phyloP scores from a whole-genome alignment of 2,888 invertebrate species.

The Galerucella nymphaeae region DNA sequence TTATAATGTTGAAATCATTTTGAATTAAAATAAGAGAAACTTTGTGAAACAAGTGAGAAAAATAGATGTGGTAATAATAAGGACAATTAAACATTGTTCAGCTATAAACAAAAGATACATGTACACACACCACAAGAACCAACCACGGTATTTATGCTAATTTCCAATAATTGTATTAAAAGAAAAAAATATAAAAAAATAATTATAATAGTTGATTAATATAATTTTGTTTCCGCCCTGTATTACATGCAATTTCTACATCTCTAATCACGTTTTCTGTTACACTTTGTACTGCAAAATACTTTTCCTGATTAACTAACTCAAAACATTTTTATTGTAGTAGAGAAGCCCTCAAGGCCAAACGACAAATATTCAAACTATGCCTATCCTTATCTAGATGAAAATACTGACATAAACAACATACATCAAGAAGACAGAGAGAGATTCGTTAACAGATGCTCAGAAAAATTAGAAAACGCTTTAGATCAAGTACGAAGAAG shows the following conservation, averaged over 20 bases:
- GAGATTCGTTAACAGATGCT: slow-evolving; percentile 67
- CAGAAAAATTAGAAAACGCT: slow-evolving; percentile 74
- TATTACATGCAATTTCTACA: too few relatives aligned
- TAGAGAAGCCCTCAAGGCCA: slow-evolving; percentile 58
- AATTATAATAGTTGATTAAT: background rate
- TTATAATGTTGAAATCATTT: background rate
- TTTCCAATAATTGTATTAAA: slow-evolving; percentile 17
- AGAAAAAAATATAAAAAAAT: slow-evolving; percentile 6
- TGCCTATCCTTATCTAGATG: slow-evolving; percentile 59
- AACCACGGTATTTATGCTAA: slow-evolving; percentile 26
- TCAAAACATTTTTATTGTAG: slow-evolving; percentile 47
- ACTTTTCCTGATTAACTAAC: too few relatives aligned
- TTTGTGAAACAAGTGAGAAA: slow-evolving; percentile 29
- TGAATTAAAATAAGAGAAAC: slow-evolving; percentile 23
- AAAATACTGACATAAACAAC: slow-evolving; percentile 51
- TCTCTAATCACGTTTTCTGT: too few relatives aligned
- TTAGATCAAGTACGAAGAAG: slow-evolving; percentile 72
- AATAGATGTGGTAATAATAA: slow-evolving; percentile 25
- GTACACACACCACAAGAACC: slow-evolving; percentile 10
- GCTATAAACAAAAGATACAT: slow-evolving; percentile 29
- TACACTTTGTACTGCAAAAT: too few relatives aligned
- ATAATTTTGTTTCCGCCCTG: too few relatives aligned
- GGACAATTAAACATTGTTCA: slow-evolving; percentile 34
- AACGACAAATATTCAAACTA: slow-evolving; percentile 63
- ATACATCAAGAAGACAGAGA: slow-evolving; percentile 56